Evolutionary conservation across 2,797 vertebrate genomes (phyloP).

Genomic region (Australoheros facetus): DNA sequence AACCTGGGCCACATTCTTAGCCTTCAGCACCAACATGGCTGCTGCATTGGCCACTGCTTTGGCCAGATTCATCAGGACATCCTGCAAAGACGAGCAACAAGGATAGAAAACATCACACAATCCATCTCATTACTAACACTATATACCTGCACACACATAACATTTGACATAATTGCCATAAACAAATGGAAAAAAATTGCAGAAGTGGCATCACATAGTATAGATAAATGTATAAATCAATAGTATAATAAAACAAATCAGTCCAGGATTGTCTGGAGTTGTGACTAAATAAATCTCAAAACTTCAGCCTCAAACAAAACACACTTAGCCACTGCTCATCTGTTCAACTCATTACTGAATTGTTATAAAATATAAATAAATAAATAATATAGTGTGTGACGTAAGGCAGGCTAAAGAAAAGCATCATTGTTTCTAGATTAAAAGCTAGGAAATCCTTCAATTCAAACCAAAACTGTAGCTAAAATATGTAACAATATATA

Average conservation of each 20-base stretch:
- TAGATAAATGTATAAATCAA: not conserved
- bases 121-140: conserved; percentile 6
- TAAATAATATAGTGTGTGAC: not conserved
- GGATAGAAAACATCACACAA: not conserved
- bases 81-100: conserved; percentile 71
- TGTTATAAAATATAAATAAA: not conserved
- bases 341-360: not conserved
- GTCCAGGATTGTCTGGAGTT: not conserved
- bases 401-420: not conserved
- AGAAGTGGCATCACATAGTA: not conserved
- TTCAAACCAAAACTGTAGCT: not conserved
- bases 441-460: not conserved
- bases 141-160: not conserved
- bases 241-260: not conserved
- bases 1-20: conserved; percentile 97
- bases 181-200: not conserved
- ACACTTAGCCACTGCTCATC: not conserved
- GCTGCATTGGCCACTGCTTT: conserved; percentile 98
- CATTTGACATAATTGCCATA: not conserved
- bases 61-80: conserved; percentile 96
- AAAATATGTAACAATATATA: not conserved
- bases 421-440: not conserved
- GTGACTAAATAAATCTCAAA: not conserved
- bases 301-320: not conserved
- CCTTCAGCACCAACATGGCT: conserved; percentile 96